Evolutionary conservation across 2,797 vertebrate genomes (phyloP), one percentile per base, ranked within the genome.

Genomic region (Pantherophis alleghaniensis): DNA sequence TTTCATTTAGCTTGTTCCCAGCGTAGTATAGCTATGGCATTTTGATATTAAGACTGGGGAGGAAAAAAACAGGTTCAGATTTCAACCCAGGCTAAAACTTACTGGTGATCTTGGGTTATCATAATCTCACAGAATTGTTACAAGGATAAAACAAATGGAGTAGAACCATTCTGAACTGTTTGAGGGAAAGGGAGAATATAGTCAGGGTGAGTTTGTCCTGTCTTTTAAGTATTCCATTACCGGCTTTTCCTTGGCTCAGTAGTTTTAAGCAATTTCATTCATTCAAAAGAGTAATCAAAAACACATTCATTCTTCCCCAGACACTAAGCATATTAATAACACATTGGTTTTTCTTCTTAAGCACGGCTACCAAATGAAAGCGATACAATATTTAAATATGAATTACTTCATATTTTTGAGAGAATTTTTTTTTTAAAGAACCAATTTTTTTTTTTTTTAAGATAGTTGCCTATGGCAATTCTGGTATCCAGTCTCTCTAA

Each of bases 301-400:
- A 91, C 57, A 93, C 91, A 79, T 79, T 53, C 59, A 60, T 47
- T 87, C 63, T 94, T 51, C 89, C 90, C 89, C 53, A 51, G 9
- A 94, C 93, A 32, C 1, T 0, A 0, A 83, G 66, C 7, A 74
- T 1, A 0, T 14, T 91, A 55, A 42, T 83, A 91, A 37, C 22
- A 16, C 55, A 90, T 16, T 26, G 89, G 63, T 95, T 92, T 91
- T 22, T 22, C 9, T 74, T 11, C 90, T 83, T 0, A 16, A 92
- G 37, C 1, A 87, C 28, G 89, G 6, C 0, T 59, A 12, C 56
- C 91, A 6, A 74, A 87, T 53, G 90, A 91, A 2, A 79, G 12
- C 16, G 92, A 91, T 87, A 20, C 28, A 88, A 92, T 69, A 0
- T 89, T 89, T 37, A 7, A 20, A 89, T 2, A n/a, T 5, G 32